Evolutionary conservation across 2,888 invertebrate genomes (phyloP), one percentile per base, ranked within the genome.

Genomic region (Pedicia rivosa): DNA sequence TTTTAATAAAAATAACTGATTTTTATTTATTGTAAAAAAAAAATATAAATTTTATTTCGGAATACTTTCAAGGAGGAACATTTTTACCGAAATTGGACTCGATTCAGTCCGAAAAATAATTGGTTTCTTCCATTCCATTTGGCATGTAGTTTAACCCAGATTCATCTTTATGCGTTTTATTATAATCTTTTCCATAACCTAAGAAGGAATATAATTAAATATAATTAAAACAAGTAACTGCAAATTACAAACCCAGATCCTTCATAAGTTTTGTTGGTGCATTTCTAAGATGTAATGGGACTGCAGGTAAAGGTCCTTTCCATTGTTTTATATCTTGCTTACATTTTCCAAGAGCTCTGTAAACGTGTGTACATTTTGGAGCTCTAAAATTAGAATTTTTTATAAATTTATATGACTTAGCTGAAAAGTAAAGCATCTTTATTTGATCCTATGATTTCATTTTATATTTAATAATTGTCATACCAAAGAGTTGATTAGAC

Each of bases 231-330:
- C 17, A 5, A 19, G 19, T 17, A 16, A 16, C 5, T 14, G 15
- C 7, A 8, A 14, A 5, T 8, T 3, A 15, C 4, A 3, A 17
- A 72, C 82, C 81, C 47, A 84, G 57, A 54, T 77, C 66, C 53
- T 71, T 72, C 81, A 82, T 81, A 1, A 84, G 61, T 53, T 67
- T 76, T 1, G 81, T 81, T 3, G 83, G 73, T n/a, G 82, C 82
- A 61, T 84, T 81, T 40, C 84, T 66, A 43, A 86, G 63, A 59
- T 81, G 80, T 41, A 86, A 61, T 0, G 86, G 86, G 5, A 86
- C 78, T 1, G 70, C 56, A 1, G 84, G 84, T 39, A 79, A 66
- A 1, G 74, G 65, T 1, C 83, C 84, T 50, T 74, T 68, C 10
- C 71, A 67, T 39, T 72, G 63, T 2, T 56, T 53, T 34, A 84